A percentile compares a stretch with the other conserved stretches of the same genome.
Evolutionary conservation across 2,888 invertebrate species (phyloP).

Genomic region (Mycalesis mineus): DNA sequence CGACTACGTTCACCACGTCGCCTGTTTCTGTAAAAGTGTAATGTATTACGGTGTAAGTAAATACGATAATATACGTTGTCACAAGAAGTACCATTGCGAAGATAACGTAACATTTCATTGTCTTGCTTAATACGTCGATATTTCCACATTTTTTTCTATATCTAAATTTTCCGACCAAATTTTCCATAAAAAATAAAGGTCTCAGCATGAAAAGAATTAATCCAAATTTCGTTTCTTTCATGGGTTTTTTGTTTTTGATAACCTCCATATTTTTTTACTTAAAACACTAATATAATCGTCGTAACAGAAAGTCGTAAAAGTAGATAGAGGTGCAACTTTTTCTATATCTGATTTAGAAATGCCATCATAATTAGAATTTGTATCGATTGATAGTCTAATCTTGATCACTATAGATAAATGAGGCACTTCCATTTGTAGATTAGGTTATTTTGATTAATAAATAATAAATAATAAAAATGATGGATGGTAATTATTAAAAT

Average conservation of each 20-base stretch:
- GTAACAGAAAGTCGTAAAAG: too few species aligned
- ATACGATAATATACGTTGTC: slow-evolving; percentile 17
- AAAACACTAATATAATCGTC: too few species aligned
- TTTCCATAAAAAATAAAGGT: slow-evolving; percentile 40
- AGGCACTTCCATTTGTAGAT: too few species aligned
- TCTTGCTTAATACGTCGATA: slow-evolving; percentile 33
- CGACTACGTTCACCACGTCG: slow-evolving; percentile 33
- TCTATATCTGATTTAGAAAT: too few species aligned
- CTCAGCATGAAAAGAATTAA: slow-evolving; percentile 25
- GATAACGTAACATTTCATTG: slow-evolving; percentile 39
- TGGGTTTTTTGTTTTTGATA: not conserved
- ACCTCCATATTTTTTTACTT: too few species aligned
- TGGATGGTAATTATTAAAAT: too few species aligned
- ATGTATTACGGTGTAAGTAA: slow-evolving; percentile 25
- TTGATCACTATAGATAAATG: too few species aligned
- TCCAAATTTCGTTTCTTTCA: not conserved
- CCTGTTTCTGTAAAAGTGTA: slow-evolving; percentile 22
- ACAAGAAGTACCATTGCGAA: slow-evolving; percentile 28
- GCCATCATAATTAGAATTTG: too few species aligned
- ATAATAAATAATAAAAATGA: too few species aligned
- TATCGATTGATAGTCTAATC: too few species aligned
- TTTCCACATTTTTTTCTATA: slow-evolving; percentile 36
- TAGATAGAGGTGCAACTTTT: too few species aligned
- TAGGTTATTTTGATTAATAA: too few species aligned
- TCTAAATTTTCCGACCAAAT: slow-evolving; percentile 46